Evolutionary conservation across 2,888 invertebrate species (phyloP), one percentile per base, ranked within the genome.

Genomic region (Yponomeuta plumbellus): DNA sequence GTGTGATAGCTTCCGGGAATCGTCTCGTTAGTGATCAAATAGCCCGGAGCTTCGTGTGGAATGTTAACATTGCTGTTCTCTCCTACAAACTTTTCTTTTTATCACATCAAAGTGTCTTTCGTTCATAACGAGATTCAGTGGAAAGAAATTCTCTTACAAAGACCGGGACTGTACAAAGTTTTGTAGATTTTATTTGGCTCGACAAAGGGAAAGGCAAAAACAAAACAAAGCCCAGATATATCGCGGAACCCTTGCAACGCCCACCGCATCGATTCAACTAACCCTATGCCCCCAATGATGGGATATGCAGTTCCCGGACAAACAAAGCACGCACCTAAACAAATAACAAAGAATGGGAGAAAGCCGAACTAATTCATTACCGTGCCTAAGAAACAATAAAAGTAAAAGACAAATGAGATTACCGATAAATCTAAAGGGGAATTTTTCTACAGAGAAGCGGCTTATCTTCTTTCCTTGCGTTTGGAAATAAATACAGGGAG

Each of bases 391-490:
- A 84, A 85, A 86, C 84, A 88, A 86, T 86, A 84, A 85, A 85
- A 83, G 79, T 80, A 80, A 69, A 82, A 82, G 79, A 83, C 80
- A 83, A 83, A 83, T 77, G 78, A 82, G 84, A 86, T 86, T 85
- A 86, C 83, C 77, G 77, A 81, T 84, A 83, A 85, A 86, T 83
- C 86, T 81, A 61, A 77, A 83, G 83, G 83, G 80, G 80, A 84
- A 80, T 86, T 86, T 85, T 86, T 86, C 80, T 83, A 80, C 77
- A 76, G 72, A 70, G 71, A 73, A 76, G 74, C 73, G 76, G 83
- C 85, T 86, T 87, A 86, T 83, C 84, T 84, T 77, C 83, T 86
- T 86, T 85, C 76, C 81, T 81, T 84, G 80, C 82, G 81, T 85
- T 84, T 79, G 78, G 85, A 81, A 82, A 84, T 84, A 86, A 84